Base-by-base conservation (phyloP, 2,113 vertebrate genomes). In the Orycteropus afer region DNA sequence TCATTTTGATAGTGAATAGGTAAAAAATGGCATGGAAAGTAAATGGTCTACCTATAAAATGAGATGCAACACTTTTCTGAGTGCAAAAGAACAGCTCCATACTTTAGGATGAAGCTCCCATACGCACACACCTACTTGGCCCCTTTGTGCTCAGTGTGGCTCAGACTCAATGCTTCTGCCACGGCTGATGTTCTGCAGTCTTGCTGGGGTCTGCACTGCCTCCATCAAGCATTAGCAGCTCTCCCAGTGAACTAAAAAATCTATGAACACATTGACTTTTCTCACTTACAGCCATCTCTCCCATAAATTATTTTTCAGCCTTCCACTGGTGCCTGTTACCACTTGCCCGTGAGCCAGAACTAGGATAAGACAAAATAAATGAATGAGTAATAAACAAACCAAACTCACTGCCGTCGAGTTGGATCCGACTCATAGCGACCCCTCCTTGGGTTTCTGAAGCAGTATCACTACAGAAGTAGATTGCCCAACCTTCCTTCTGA, bases 261-360 rank as follows among this genome's bases (percentile, higher is more conserved):
- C n/a, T n/a, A 92, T 80, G 81, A 94, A 45, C 80, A 87, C 63
- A 76, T 4, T 87, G 65, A 86, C 51, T 92, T 81, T 95, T 88
- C 61, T 94, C 91, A 84, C 32, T 86, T n/a, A 55, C 17, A 94
- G 78, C 69, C 55, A 81, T 81, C 57, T 91, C 63, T 73, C 77
- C 53, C 63, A 32, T 90, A 93, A 69, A 93, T 93, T 87, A 95
- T 51, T 81, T 47, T 74, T 94, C 89, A 53, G 6, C 57, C 78
- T 82, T 88, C 6, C 3, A 47, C 40, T 37, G 65, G 67, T 93
- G 84, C 87, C 90, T 96, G 92, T 96, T 95, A 82, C 92, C 77
- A 90, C 92, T 94, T 95, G 88, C 71, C 90, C 85, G 22, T 87
- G 69, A 89, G 92, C 90, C 47, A 61, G 77, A 94, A 27, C 34